Evolutionary conservation across 2,797 vertebrate genomes (phyloP).

Genomic region (Calcarius lapponicus): DNA sequence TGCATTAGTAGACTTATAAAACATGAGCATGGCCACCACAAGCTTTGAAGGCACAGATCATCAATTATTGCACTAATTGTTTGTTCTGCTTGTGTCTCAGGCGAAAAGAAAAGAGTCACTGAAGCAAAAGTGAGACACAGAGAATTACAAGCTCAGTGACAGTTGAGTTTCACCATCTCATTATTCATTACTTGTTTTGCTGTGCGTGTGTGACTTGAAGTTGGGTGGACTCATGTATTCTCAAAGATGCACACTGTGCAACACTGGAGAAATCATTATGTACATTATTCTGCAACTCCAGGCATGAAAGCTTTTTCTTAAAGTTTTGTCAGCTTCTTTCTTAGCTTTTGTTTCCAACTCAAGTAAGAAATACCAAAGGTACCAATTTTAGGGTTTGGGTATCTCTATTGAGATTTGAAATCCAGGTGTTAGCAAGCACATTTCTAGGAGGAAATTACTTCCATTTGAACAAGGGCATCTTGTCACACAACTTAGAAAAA

Average conservation of each 20-base stretch:
- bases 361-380: neutral
- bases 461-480: neutral
- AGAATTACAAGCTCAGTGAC: conserved; percentile 80
- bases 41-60: conserved; percentile 78
- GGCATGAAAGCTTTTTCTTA: conserved; percentile 45
- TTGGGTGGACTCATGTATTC: conserved; percentile 69
- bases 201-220: conserved; percentile 80
- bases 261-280: conserved; percentile 65
- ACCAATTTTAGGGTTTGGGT: neutral
- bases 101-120: conserved; percentile 79
- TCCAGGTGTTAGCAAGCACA: neutral
- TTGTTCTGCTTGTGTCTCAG: conserved; percentile 81
- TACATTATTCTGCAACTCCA: conserved; percentile 59
- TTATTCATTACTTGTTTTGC: conserved; percentile 82
- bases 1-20: conserved; percentile 74
- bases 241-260: conserved; percentile 67
- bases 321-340: conserved; percentile 47
- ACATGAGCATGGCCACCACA: conserved; percentile 74
- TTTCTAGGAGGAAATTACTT: neutral
- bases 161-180: conserved; percentile 76
- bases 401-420: conserved; percentile 5
- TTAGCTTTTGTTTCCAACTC: neutral
- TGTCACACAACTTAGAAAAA: neutral
- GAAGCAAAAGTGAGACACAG: conserved; percentile 78
- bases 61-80: conserved; percentile 84